Conservation (phyloP, 2,888 invertebrate species). For the Caenorhabditis japonica region DNA sequence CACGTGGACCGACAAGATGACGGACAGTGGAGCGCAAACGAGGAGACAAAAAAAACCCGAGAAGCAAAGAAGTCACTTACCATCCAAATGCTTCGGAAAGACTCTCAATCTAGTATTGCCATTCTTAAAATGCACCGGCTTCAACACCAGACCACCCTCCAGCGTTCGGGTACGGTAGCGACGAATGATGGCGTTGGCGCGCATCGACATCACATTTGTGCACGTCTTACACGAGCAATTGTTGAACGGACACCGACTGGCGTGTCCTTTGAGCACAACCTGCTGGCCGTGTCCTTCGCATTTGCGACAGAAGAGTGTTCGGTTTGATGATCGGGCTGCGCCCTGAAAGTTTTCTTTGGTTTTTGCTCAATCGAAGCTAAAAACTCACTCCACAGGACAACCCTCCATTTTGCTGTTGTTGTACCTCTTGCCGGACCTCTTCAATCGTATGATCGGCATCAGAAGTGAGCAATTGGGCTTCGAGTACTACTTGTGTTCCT, state of each 20-base stretch:
- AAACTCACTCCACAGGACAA: slow-evolving; percentile 44
- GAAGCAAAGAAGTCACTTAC: no score
- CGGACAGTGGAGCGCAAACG: no score
- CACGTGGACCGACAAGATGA: no score
- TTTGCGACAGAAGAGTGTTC: slow-evolving; percentile 72
- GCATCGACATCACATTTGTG: slow-evolving; percentile 76
- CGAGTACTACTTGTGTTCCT: slow-evolving; percentile 76
- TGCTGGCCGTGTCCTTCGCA: slow-evolving; percentile 74
- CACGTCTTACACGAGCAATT: slow-evolving; percentile 77
- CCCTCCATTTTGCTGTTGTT: slow-evolving; percentile 49
- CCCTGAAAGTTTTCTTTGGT: slow-evolving; percentile 24
- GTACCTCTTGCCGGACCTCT: slow-evolving; percentile 69
- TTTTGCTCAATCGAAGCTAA: not conserved
- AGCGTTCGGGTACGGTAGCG: slow-evolving; percentile 74
- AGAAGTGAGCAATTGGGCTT: slow-evolving; percentile 74
- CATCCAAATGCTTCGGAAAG: slow-evolving; percentile 77
- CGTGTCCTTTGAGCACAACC: slow-evolving; percentile 76
- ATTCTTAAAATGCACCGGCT: slow-evolving; percentile 76
- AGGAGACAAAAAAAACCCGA: no score
- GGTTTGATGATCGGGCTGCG: slow-evolving; percentile 53
- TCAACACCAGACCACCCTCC: slow-evolving; percentile 75
- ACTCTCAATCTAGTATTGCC: slow-evolving; percentile 76
- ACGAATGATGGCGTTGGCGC: slow-evolving; percentile 76
- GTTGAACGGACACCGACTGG: slow-evolving; percentile 75
- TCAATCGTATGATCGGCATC: slow-evolving; percentile 76